Conservation (phyloP, 2,888 invertebrate genomes). For the Automeris io region DNA sequence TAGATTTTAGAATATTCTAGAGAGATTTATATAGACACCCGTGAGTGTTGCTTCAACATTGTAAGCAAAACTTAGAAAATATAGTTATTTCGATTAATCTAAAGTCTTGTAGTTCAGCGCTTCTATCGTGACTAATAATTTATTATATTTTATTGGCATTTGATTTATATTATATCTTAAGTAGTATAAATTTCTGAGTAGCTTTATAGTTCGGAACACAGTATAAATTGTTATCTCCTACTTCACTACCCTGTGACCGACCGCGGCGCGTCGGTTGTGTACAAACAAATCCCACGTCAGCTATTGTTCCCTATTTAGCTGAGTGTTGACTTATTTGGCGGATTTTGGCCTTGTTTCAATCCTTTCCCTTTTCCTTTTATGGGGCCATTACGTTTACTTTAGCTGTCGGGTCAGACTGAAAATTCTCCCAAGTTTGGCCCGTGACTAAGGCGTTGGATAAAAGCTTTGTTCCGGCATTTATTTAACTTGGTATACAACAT, state of each 20-base stretch:
- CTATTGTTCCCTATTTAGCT: conserved; percentile 9
- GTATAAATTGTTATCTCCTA: conserved; percentile 1
- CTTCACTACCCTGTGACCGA: neutral
- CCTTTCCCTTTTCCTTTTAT: conserved; percentile 8
- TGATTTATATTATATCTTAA: too few relatives aligned
- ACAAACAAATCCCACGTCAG: conserved; percentile 8
- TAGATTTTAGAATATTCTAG: too few relatives aligned
- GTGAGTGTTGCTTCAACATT: too few relatives aligned
- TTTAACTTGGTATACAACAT: too few relatives aligned
- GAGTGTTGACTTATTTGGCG: conserved; percentile 10
- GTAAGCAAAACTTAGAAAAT: too few relatives aligned
- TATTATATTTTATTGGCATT: too few relatives aligned
- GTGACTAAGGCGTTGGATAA: conserved; percentile 9
- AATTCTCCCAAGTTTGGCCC: conserved; percentile 8
- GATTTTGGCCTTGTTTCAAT: conserved; percentile 9
- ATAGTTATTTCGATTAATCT: too few relatives aligned
- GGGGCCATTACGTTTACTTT: conserved; percentile 8
- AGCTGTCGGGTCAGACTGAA: conserved; percentile 4
- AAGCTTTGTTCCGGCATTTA: conserved; percentile 4
- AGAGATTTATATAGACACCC: too few relatives aligned
- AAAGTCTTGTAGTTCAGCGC: too few relatives aligned
- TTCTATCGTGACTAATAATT: too few relatives aligned
- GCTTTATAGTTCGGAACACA: conserved; percentile 1
- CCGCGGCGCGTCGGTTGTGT: conserved; percentile 3
- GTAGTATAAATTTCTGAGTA: neutral